Base-by-base conservation (phyloP, 2,113 vertebrate species). In the Tachycineta bicolor region DNA sequence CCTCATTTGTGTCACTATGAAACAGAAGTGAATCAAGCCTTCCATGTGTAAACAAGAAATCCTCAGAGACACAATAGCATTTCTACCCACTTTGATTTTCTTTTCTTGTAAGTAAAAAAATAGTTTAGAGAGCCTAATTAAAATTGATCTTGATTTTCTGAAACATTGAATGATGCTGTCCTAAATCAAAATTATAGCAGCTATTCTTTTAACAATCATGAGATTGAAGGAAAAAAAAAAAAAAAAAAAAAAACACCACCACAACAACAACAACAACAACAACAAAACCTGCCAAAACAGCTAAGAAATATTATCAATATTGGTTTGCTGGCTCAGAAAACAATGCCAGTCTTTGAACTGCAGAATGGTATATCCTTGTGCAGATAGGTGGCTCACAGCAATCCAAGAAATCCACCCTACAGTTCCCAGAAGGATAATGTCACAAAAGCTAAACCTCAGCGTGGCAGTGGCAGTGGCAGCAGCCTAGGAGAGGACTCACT, bases 61-160 rank as follows among this genome's bases (percentile, higher is more conserved):
- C 63, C 29, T 49, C 47, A 76, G 67, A 88, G 75, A 87, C 43
- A 62, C 7, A 55, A 52, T 11, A 85, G 21, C 33, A 34, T 74
- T 69, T 74, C 19, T 88, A 88, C 12, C 31, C 20, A 44, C 50
- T 93, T 79, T 24, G 15, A 68, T 60, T 83, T 75, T 69, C n/a
- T 81, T 59, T 75, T 56, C 39, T 55, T 55, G 16, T 85, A 90
- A 87, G 58, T 65, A 88, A 88, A 91, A 91, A 90, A 58, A 46
- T 65, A 85, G 68, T 56, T 94, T 70, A 3, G 83, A 67, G 90
- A 88, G 50, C 29, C 23, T 83, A 83, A 94, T 76, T 95, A 70
- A 88, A 91, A 93, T 84, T 71, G 74, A 79, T 93, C 58, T 43
- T 34, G 31, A 85, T 93, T 92, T 87, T 79, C 84, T 87, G 65